Percentiles rank a stretch among this genome's conserved stretches.
These are phyloP conservation scores for Cerceris ruficornis DNA, from an alignment of 2,888 invertebrate species.

Conservation along the genomic window DNA sequence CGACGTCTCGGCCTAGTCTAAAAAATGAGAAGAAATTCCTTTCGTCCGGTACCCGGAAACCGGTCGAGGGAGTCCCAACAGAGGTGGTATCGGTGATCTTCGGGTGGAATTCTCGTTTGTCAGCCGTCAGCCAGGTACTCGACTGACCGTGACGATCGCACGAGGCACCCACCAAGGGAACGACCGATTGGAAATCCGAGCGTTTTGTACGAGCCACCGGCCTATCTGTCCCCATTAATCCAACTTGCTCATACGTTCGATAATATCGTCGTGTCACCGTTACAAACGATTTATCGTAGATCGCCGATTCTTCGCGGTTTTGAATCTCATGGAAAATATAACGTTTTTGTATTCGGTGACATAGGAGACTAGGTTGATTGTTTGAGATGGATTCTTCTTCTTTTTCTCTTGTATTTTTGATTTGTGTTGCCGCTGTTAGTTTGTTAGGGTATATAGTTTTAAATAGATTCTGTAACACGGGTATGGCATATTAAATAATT, in stretches of 20 bases:
- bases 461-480: too few species aligned
- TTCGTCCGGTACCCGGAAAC: conserved; percentile 60
- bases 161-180: conserved; percentile 41
- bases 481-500: too few species aligned
- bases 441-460: too few species aligned
- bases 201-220: conserved; percentile 44
- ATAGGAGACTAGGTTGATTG: background rate
- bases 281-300: conserved; percentile 54
- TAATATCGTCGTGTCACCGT: conserved; percentile 49
- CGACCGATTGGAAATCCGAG: conserved; percentile 54
- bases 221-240: conserved; percentile 61
- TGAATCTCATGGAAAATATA: conserved; percentile 23
- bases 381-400: too few species aligned
- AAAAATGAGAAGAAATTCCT: conserved; percentile 50
- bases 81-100: conserved; percentile 60
- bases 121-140: conserved; percentile 61
- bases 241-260: conserved; percentile 39
- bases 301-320: conserved; percentile 12
- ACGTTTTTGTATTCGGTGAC: conserved; percentile 20
- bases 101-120: conserved; percentile 66
- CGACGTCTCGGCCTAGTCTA: conserved; percentile 29
- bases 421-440: background rate
- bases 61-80: conserved; percentile 51
- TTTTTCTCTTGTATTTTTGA: background rate
- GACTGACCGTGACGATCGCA: conserved; percentile 59